Base-by-base conservation (phyloP, 1,140 invertebrate genomes). In the Trichoplusia ni region DNA sequence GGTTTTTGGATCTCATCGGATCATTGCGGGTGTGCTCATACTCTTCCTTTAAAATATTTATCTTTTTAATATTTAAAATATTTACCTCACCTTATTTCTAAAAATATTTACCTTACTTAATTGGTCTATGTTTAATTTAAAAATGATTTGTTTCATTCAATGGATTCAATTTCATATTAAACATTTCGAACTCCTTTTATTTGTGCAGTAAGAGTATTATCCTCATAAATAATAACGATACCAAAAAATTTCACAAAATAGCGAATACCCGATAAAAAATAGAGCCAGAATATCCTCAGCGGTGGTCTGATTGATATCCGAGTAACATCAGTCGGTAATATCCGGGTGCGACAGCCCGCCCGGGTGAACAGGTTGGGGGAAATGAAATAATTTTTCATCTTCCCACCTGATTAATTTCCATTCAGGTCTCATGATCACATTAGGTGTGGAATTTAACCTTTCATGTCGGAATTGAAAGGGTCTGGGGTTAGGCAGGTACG, bases 241-340 rank as follows among this genome's bases (percentile, higher is more conserved):
- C 19, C 18, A 21, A n/a, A 27, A n/a, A 9, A 51, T 33, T 8
- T 23, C 47, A 51, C 46, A 35, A 51, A 51, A n/a, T 33, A 35
- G 18, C 27, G 11, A 29, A 16, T 54, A 29, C 13, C 21, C 51
- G 33, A 54, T 54, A 38, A 54, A 65, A 69, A 68, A 58, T 47
- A 69, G 65, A 29, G 49, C 35, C 27, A 46, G 23, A 54, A 54
- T 54, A 35, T 54, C 38, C 35, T 13, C 51, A 11, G 31, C 11
- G 7, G 11, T n/a, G 67, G 66, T 71, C 68, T 76, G 78, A 74
- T 78, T 78, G 71, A 81, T 76, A 74, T 74, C 78, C 78, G 73
- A 73, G 53, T 73, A 64, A 60, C 69, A 75, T 75, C 73, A 78
- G 70, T 67, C 72, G 60, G 75, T 62, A 68, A 80, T 77, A 78